phyloP scores from a whole-genome alignment of 2,797 vertebrate genomes.

The Coilia nasus region DNA sequence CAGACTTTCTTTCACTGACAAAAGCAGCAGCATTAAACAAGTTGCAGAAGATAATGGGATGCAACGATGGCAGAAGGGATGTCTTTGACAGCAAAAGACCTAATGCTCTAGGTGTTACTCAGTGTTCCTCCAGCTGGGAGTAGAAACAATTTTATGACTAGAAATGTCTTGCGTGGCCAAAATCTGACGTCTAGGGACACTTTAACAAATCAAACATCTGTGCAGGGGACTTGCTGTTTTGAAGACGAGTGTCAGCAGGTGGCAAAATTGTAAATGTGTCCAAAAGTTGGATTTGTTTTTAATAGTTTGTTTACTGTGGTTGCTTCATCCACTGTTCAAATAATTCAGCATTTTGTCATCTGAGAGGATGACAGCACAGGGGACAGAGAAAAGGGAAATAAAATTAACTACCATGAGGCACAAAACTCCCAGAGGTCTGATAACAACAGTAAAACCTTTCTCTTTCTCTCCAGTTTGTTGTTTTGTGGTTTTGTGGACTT shows the following conservation, averaged over 20 bases:
- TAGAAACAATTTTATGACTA: neutral
- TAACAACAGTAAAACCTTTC: neutral
- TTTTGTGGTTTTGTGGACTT: neutral
- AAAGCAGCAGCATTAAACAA: slow-evolving; percentile 48
- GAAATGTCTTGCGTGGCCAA: neutral
- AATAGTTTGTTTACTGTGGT: neutral
- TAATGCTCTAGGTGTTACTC: neutral
- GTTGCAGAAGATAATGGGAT: slow-evolving; percentile 26
- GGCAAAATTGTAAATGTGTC: neutral
- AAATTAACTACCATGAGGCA: neutral
- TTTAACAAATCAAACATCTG: neutral
- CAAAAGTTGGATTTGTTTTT: neutral
- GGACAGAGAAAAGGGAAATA: neutral
- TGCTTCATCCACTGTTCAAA: neutral
- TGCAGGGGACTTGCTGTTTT: neutral
- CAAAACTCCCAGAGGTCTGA: neutral
- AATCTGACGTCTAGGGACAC: neutral
- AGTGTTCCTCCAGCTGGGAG: neutral
- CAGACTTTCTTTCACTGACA: slow-evolving; percentile 34
- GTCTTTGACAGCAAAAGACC: neutral
- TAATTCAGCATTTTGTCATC: neutral
- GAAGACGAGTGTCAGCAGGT: neutral
- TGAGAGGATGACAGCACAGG: neutral
- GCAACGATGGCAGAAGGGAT: neutral
- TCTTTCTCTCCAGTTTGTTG: neutral